Base-by-base conservation (phyloP, 1,140 invertebrate species). In the Diorhabda carinulata region DNA sequence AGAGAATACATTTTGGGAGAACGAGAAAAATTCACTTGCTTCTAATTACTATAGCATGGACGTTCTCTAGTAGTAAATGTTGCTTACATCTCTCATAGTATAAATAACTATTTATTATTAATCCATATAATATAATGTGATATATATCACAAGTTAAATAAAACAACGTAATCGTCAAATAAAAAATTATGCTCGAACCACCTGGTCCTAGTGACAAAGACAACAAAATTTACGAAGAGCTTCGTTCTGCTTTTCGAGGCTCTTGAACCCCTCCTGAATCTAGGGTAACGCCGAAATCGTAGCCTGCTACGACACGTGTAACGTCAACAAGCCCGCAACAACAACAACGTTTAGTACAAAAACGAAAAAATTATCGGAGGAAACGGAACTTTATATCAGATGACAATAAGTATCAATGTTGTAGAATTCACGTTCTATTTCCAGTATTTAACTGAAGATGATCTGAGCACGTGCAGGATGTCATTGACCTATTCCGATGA, bases 301-400 rank as follows among this genome's bases (percentile, higher is more conserved):
- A 43, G 61, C 61, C 61, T 62, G 61, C 9, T 62, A 62, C 61
- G 61, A 10, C 61, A 62, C 61, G 61, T 62, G 61, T 62, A 10
- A 52, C 47, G 47, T 8, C 47, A 52, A 52, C 47, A 52, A 52
- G 3, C 47, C 25, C 47, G 47, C 47, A 52, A n/a, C 47, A 52
- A n/a, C 6, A 6, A 6, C 4, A 52, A 52, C 2, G 47, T 25
- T 25, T 25, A 25, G 25, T 9, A 52, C 47, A n/a, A 52, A 52
- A 52, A 52, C 47, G 47, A 6, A 52, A n/a, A 52, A 52, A 4
- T 2, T n/a, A n/a, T 6, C 47, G 47, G 6, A 4, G 47, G 47
- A 52, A 52, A 52, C 47, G n/a, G 47, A 52, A 52, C 47, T 52
- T 52, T 8, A 25, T 25, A 25, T 25, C 25, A 25, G 25, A 25